Conservation (phyloP, 2,113 vertebrate species). For the Ascaphus truei region DNA sequence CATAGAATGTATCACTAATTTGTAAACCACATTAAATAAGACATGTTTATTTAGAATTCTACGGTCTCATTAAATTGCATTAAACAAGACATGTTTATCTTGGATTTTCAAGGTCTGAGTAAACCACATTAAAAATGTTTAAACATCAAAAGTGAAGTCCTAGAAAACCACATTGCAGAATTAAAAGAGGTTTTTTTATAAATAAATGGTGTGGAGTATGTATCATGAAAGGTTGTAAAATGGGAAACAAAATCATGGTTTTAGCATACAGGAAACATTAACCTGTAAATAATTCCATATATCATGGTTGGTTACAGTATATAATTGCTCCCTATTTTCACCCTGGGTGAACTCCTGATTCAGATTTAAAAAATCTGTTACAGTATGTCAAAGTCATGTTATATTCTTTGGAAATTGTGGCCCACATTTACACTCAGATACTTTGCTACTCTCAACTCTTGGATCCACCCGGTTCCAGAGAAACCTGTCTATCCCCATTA, state of each 20-base stretch:
- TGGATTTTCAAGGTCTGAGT: not conserved
- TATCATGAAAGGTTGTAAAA: not conserved
- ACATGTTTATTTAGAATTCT: not conserved
- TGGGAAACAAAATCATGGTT: not conserved
- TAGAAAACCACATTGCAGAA: slow-evolving; percentile 5
- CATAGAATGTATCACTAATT: not conserved
- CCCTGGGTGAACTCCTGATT: not conserved
- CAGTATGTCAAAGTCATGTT: no score
- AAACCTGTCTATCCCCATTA: no score
- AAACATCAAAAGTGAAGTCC: slow-evolving; percentile 1
- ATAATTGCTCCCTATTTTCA: not conserved
- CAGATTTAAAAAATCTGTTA: no score
- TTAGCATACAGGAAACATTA: not conserved
- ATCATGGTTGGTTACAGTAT: not conserved
- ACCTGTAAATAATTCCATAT: slow-evolving; percentile 2
- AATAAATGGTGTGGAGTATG: slow-evolving; percentile 1
- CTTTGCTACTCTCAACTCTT: no score
- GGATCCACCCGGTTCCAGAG: no score
- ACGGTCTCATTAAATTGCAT: not conserved
- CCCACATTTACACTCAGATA: no score
- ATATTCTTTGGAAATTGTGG: no score
- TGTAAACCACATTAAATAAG: not conserved
- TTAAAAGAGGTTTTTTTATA: not conserved
- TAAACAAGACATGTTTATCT: slow-evolving; percentile 20
- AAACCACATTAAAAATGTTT: slow-evolving; percentile 21